phyloP scores from a whole-genome alignment of 2,888 invertebrate species.

The Galeruca laticollis region DNA sequence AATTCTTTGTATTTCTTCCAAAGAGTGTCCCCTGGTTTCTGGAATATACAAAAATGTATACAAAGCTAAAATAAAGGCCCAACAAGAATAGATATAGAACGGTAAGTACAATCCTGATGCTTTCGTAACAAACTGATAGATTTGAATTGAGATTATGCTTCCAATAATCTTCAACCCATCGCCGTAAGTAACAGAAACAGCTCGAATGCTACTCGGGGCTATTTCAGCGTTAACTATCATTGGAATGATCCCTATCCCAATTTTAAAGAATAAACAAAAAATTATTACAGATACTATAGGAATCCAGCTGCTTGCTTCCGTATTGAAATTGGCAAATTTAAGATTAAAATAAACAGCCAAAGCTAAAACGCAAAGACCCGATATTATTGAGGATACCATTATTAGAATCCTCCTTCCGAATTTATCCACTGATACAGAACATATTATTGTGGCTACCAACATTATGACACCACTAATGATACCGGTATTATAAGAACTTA shows the following conservation, averaged over 20 bases:
- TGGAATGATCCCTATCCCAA: constrained; percentile 62
- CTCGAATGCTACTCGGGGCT: constrained; percentile 62
- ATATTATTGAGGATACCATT: constrained; percentile 57
- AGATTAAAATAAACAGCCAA: constrained; percentile 60
- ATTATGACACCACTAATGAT: constrained; percentile 61
- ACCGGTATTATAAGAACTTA: constrained; percentile 56
- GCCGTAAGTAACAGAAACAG: constrained; percentile 55
- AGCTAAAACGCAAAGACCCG: constrained; percentile 57
- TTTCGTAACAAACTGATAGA: constrained; percentile 56
- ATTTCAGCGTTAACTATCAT: constrained; percentile 62
- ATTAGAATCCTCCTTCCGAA: constrained; percentile 60
- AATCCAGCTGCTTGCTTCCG: constrained; percentile 58
- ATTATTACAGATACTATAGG: constrained; percentile 60
- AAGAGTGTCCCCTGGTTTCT: constrained; percentile 60
- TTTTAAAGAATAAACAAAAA: constrained; percentile 59
- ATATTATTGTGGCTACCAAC: constrained; percentile 57
- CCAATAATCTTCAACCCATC: constrained; percentile 60
- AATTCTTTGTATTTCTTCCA: constrained; percentile 61
- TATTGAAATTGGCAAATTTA: constrained; percentile 52
- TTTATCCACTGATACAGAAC: constrained; percentile 59
- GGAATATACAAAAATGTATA: constrained; percentile 59
- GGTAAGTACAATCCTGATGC: constrained; percentile 59
- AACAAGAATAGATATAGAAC: constrained; percentile 59
- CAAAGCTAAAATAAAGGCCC: constrained; percentile 56
- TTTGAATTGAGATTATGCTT: constrained; percentile 57